Conservation (phyloP, 2,113 vertebrate species). For the Sphyrna mokarran region DNA sequence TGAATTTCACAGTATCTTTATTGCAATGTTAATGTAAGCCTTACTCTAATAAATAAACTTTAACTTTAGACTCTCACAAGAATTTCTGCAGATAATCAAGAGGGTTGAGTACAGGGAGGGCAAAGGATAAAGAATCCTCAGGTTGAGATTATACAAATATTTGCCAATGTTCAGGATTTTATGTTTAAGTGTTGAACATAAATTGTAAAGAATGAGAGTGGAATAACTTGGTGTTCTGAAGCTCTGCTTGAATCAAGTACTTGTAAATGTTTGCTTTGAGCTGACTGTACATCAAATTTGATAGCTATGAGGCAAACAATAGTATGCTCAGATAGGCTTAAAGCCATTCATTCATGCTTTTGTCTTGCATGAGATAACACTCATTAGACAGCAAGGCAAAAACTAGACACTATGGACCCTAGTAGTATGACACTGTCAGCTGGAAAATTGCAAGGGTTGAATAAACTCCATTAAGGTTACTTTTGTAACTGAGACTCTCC, state of each 20-base stretch:
- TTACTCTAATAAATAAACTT: too few species aligned
- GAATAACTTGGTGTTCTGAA: background rate
- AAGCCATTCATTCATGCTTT: background rate
- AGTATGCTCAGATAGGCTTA: background rate
- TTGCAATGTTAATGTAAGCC: too few species aligned
- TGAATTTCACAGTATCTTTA: too few species aligned
- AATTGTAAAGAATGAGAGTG: background rate
- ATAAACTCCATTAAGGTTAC: background rate
- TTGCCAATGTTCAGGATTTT: background rate
- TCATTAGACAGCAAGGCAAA: background rate
- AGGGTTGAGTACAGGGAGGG: background rate
- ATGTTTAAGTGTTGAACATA: background rate
- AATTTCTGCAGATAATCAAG: background rate
- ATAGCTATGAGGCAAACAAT: background rate
- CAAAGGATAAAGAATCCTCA: background rate
- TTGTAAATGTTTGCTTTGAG: background rate
- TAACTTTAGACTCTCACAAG: background rate
- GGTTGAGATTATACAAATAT: background rate
- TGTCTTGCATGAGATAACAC: slow-evolving; percentile 18
- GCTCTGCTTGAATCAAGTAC: background rate
- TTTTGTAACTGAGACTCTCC: background rate
- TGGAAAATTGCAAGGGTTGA: background rate
- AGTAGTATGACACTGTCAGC: background rate
- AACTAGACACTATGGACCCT: background rate
- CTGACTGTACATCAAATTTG: background rate